Base-by-base conservation (phyloP, 2,797 vertebrate genomes). In the Anguilla anguilla region DNA sequence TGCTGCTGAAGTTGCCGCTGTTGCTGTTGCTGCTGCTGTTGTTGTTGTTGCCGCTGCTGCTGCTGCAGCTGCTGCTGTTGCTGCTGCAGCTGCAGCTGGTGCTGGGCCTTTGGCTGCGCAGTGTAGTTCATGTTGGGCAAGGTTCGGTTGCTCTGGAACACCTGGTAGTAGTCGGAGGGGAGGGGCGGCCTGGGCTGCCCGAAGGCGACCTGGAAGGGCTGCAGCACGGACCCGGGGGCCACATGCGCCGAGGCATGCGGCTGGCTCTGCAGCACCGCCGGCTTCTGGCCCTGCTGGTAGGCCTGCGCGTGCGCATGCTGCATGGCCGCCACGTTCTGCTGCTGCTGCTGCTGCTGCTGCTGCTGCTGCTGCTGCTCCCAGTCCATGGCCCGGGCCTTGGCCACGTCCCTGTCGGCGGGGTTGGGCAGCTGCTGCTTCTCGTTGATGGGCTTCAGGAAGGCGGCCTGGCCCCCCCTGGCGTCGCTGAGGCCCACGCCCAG, bases 131-230 rank as follows among this genome's bases (percentile, higher is more conserved):
- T 95, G 93, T 97, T 98, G 0, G 97, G 96, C 86, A 97, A 95
- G 51, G 96, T 92, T 11, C 97, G 95, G 91, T 95, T 96, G 89
- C 97, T 96, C 90, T 97, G 97, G 92, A 99, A 99, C 86, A 96
- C 95, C 87, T 98, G 98, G 91, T 97, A 96, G 92, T 97, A 95
- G 9, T 96, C 95, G 46, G 94, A 94, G 15, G 97, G 94, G 87
- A 96, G 93, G 88, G 95, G 95, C 90, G 96, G 97, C 93, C 97
- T 98, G 89, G 97, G 98, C 92, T 98, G 97, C 89, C 98, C 98
- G 15, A 99, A 99, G 0, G 98, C 98, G 93, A 99, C 90, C 93
- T 99, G 98, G 92, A 99, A 99, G 89, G 98, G 96, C 88, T 99
- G 98, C 92, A 99, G 83, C 0, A 99, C 97, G 0, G 98, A 96